Evolutionary conservation across 2,113 vertebrate species (phyloP).

Genomic region (Macquaria australasica): DNA sequence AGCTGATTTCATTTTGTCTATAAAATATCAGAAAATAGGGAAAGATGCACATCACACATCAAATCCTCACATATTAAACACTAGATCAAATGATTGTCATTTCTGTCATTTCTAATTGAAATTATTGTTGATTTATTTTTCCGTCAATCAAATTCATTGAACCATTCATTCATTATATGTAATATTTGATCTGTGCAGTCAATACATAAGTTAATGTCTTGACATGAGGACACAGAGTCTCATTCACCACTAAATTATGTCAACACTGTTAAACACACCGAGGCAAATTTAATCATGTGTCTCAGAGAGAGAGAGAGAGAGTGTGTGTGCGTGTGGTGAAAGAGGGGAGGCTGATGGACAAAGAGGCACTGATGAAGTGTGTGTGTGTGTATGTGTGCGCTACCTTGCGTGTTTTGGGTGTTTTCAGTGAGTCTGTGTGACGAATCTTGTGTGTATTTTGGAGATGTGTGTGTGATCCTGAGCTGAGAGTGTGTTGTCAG

Average conservation of each 20-base stretch:
- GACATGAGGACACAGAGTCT: slow-evolving; percentile 13
- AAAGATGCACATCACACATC: no score
- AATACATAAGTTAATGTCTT: background rate
- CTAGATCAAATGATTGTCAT: no score
- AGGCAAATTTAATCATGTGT: slow-evolving; percentile 10
- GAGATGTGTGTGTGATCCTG: slow-evolving; percentile 12
- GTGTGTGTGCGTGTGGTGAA: background rate
- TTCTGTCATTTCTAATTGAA: no score
- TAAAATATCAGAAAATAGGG: no score
- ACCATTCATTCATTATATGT: background rate
- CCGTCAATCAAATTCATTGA: background rate
- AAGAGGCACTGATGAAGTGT: background rate
- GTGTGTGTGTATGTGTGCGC: background rate
- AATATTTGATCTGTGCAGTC: background rate
- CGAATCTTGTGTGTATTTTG: slow-evolving; percentile 31
- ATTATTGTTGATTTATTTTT: no score
- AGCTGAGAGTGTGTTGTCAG: slow-evolving; percentile 13
- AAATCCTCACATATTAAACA: no score
- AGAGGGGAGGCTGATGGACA: slow-evolving; percentile 2
- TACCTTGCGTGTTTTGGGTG: background rate
- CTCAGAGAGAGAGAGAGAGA: background rate
- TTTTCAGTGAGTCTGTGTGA: slow-evolving; percentile 7
- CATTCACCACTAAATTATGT: slow-evolving; percentile 47
- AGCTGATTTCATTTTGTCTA: no score
- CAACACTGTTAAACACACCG: slow-evolving; percentile 23